These are phyloP conservation scores for Porites lobata DNA, from an alignment of 92 coral and sea anemone genomes.

Conservation along the genomic window DNA sequence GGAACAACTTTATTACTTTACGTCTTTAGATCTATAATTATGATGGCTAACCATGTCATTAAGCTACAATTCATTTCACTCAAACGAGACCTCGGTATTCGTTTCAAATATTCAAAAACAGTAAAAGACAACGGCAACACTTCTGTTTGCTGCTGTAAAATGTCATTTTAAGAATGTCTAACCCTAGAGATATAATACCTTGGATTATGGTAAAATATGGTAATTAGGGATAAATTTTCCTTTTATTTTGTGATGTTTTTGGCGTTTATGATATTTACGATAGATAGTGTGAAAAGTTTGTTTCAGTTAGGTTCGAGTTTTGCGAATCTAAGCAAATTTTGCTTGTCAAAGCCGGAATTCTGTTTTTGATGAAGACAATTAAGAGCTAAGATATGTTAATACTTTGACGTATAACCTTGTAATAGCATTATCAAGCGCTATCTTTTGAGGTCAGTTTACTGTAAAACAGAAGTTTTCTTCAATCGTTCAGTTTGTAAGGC, in stretches of 20 bases:
- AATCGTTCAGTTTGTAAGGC: constrained; percentile 20
- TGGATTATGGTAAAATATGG: constrained; percentile 31
- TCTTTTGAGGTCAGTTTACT: neutral
- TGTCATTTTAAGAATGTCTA: neutral
- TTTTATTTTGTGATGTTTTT: constrained; percentile 15
- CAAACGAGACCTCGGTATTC: neutral
- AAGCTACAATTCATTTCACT: neutral
- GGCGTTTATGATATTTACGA: neutral
- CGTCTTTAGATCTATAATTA: constrained; percentile 7
- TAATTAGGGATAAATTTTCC: constrained; percentile 11
- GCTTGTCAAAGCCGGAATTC: constrained; percentile 2
- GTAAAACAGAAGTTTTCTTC: neutral
- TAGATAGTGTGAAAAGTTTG: neutral
- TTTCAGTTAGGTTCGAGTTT: neutral
- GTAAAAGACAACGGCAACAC: neutral
- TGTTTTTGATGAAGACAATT: neutral
- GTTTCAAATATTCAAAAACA: neutral
- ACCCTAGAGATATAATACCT: constrained; percentile 1
- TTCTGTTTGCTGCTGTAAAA: neutral
- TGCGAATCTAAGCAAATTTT: constrained; percentile 17
- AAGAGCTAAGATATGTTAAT: neutral
- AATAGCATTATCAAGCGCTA: constrained; percentile 20
- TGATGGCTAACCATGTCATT: neutral
- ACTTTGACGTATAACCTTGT: constrained; percentile 7
- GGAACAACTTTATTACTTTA: constrained; percentile 21